Evolutionary conservation across 2,888 invertebrate genomes (phyloP).

Genomic region (Hirudinaria manillensis): DNA sequence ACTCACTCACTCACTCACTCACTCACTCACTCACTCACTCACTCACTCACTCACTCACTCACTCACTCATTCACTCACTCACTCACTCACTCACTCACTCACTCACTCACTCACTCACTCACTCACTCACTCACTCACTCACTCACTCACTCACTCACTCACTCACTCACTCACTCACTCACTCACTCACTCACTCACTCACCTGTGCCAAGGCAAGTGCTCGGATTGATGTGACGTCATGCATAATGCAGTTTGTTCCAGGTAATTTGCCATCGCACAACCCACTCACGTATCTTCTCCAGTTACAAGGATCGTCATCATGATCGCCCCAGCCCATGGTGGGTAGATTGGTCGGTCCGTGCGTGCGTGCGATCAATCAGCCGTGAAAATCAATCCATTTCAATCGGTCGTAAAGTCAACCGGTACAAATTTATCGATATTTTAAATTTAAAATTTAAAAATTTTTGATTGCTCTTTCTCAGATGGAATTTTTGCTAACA

Average conservation of each 20-base stretch:
- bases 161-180: background rate
- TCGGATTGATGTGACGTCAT: background rate
- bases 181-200: slow-evolving; percentile 4
- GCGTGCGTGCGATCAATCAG: background rate
- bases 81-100: slow-evolving; percentile 7
- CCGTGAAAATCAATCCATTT: no score
- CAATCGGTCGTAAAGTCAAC: no score
- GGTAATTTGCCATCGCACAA: slow-evolving; percentile 15
- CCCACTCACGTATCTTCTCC: background rate
- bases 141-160: background rate
- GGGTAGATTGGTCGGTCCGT: background rate
- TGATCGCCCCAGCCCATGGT: background rate
- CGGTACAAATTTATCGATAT: no score
- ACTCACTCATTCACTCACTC: no score
- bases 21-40: slow-evolving; percentile 7
- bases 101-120: slow-evolving; percentile 7
- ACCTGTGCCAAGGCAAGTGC: background rate
- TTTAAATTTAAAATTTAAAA: no score
- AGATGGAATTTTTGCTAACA: no score
- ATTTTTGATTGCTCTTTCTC: no score
- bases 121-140: slow-evolving; percentile 1
- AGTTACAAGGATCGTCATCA: background rate
- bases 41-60: slow-evolving; percentile 7
- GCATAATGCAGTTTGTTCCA: slow-evolving; percentile 19
- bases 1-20: slow-evolving; percentile 7